Evolutionary conservation across 2,888 invertebrate genomes (phyloP).

Genomic region (Litoditis marina): DNA sequence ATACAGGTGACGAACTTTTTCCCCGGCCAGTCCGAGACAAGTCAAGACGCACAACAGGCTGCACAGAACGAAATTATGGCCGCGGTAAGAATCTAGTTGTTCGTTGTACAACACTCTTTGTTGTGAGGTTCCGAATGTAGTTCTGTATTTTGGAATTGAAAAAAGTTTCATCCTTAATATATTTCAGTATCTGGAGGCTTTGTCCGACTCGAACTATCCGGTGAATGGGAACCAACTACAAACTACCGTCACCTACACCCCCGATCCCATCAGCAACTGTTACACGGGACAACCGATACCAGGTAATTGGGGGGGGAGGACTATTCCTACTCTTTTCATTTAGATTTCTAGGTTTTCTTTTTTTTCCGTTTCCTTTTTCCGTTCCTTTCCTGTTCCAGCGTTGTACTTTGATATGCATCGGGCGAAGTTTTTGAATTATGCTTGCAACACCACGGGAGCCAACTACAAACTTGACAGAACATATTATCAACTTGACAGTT

Average conservation of each 20-base stretch:
- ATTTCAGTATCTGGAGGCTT: slow-evolving; percentile 19
- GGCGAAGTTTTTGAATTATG: no score
- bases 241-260: slow-evolving; percentile 19
- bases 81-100: slow-evolving; percentile 14
- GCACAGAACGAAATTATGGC: slow-evolving; percentile 22
- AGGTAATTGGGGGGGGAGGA: no score
- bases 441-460: no score
- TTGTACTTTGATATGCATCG: no score
- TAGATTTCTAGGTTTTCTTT: no score
- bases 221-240: neutral
- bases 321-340: neutral
- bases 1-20: slow-evolving; percentile 21
- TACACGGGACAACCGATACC: slow-evolving; percentile 14
- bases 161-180: neutral
- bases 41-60: slow-evolving; percentile 15
- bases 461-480: no score
- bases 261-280: slow-evolving; percentile 21
- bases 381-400: no score
- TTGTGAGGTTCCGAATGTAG: no score
- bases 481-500: no score
- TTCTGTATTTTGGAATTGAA: neutral
- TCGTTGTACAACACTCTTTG: no score
- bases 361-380: no score
- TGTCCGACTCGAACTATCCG: slow-evolving; percentile 9
- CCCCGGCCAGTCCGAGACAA: slow-evolving; percentile 19